Conservation (phyloP, 2,888 invertebrate genomes). For the Teinopalpus imperialis region DNA sequence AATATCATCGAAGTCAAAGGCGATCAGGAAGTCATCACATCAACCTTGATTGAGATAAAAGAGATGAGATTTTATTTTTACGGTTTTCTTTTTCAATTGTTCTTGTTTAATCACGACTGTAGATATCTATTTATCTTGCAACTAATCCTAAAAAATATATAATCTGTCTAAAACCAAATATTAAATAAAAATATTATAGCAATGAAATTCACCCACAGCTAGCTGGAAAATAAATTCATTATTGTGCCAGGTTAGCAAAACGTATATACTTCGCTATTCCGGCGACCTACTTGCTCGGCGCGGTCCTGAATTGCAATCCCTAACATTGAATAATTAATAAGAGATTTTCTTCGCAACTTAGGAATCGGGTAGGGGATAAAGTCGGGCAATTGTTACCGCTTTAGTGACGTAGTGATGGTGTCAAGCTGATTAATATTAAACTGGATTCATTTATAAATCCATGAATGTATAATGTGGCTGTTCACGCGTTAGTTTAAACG, state of each 20-base stretch:
- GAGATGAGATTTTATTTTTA: too few relatives aligned
- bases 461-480: background rate
- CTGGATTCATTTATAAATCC: conserved; percentile 9
- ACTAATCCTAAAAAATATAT: too few relatives aligned
- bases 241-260: conserved; percentile 23
- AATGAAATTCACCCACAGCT: conserved; percentile 14
- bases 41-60: too few relatives aligned
- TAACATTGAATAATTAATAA: conserved; percentile 27
- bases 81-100: too few relatives aligned
- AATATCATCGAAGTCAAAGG: too few relatives aligned
- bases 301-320: conserved; percentile 25
- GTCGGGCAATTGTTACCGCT: conserved; percentile 16
- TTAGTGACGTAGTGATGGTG: background rate
- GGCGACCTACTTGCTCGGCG: conserved; percentile 28
- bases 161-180: too few relatives aligned
- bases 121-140: too few relatives aligned
- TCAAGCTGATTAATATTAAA: conserved; percentile 13
- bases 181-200: conserved; percentile 8
- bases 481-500: too few relatives aligned
- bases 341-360: conserved; percentile 24
- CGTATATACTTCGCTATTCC: conserved; percentile 27
- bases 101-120: too few relatives aligned
- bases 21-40: too few relatives aligned
- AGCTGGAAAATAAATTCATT: conserved; percentile 25
- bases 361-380: conserved; percentile 10